Base-by-base conservation (phyloP, 2,888 invertebrate species). In the Melipona beecheii region DNA sequence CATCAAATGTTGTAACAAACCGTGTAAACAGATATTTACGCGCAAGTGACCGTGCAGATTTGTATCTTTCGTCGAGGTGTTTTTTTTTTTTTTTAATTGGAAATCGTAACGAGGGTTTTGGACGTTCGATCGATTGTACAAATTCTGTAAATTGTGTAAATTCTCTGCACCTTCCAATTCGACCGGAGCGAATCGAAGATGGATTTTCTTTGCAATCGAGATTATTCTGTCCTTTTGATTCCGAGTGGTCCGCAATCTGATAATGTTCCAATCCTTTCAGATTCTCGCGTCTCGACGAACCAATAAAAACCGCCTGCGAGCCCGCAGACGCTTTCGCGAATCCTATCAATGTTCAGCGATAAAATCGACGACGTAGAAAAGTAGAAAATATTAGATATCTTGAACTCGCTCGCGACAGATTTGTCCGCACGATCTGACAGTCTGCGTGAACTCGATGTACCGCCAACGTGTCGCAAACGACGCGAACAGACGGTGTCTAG, bases 361-460 rank as follows among this genome's bases (percentile, higher is more conserved):
- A 62, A 60, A 9, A 73, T 56, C 56, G 43, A 5, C 6, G n/a
- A 27, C 5, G 43, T 58, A 71, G 78, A 77, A 76, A 64, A 60
- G 62, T 62, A 73, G 73, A 74, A 74, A 54, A 56, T 58, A 64
- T 3, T 50, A 17, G 43, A 24, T 27, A 50, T 15, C 6, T n/a
- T 36, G 31, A 13, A 21, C 9, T 17, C 27, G 4, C 17, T 49
- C 19, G 49, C 50, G 52, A 66, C 73, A 71, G 71, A 78, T 82
- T 79, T 82, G 64, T 79, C 31, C 65, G 43, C 17, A 15, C 13
- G 65, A 75, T 70, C 52, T 54, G 52, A 74, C 74, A 65, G 24
- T 21, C 36, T 65, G 43, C 19, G 54, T 49, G 60, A 82, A 79
- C 54, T 49, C 75, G 43, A 77, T 69, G 62, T 72, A 21, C 17